Base-by-base conservation (phyloP, 2,888 invertebrate genomes). In the Keiferia lycopersicella region DNA sequence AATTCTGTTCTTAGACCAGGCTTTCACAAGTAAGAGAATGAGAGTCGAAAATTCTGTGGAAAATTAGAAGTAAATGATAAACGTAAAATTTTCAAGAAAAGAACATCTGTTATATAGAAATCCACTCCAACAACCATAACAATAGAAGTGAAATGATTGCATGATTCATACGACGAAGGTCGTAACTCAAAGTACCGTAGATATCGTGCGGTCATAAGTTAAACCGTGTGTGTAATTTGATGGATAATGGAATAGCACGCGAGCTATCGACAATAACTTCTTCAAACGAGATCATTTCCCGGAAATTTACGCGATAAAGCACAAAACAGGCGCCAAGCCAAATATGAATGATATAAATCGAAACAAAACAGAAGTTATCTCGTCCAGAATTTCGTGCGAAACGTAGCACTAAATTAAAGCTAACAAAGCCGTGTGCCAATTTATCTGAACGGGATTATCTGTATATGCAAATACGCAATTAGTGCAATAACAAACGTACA, bases 201-300 rank as follows among this genome's bases (percentile, higher is more conserved):
- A 34, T 56, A 56, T 34, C 16, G 16, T 16, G 34, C n/a, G 56
- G 34, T 34, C 56, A 72, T 80, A 77, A 77, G 75, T 76, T 75
- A 76, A 71, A 67, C 71, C 65, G 68, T 26, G 72, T 73, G 69
- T 74, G 22, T 45, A 74, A 78, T 76, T 76, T 75, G 65, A 51
- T 22, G 18, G 11, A 34, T 56, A 56, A 34, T 56, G 56, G 56
- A 34, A 56, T 56, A 56, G 26, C 30, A 56, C 34, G 12, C 16
- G 22, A 12, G 26, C 8, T 26, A 10, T 53, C 2, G 6, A 0
- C 56, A 56, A 26, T 53, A 53, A 22, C 56, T 30, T 56, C 34
- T 34, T 30, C 34, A 34, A 8, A 22, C 53, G n/a, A 16, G 20
- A 50, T 20, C 18, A 16, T 16, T 45, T 0, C 7, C 1, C n/a